A percentile compares a stretch with the other conserved stretches of the same genome.
These are phyloP conservation scores for Andrena camellia DNA, from an alignment of 2,888 invertebrate species.

Conservation along the genomic window DNA sequence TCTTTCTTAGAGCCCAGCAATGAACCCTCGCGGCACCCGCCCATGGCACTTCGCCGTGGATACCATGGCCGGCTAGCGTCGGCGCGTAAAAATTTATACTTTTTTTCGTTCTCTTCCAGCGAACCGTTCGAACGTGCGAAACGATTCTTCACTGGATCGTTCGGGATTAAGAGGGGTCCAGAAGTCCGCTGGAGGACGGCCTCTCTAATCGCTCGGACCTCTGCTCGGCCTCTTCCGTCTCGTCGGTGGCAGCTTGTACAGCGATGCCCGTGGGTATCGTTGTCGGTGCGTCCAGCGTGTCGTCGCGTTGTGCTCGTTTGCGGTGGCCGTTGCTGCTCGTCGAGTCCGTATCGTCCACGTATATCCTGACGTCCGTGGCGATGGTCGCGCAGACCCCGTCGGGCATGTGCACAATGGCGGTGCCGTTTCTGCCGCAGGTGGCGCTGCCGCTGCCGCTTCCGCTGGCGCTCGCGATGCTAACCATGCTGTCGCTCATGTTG, in stretches of 20 bases:
- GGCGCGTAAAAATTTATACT: conserved; percentile 30
- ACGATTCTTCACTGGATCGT: conserved; percentile 7
- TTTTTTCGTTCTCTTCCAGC: background rate
- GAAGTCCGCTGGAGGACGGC: conserved; percentile 34
- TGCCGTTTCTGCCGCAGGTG: conserved; percentile 22
- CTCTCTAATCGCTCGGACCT: conserved; percentile 34
- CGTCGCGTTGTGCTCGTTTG: conserved; percentile 35
- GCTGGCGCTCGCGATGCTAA: conserved; percentile 38
- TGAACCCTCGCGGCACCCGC: conserved; percentile 44
- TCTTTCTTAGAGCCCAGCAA: conserved; percentile 77
- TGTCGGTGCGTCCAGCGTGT: conserved; percentile 49
- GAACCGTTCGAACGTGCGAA: conserved; percentile 4
- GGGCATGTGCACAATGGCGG: conserved; percentile 40
- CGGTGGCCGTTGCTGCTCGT: conserved; percentile 70
- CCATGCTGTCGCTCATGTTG: conserved; percentile 50
- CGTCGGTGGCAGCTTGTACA: conserved; percentile 16
- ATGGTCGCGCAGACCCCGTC: conserved; percentile 61
- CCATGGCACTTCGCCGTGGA: conserved; percentile 42
- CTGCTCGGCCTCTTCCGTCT: conserved; percentile 17
- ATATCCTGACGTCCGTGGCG: conserved; percentile 75
- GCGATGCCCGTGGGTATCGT: conserved; percentile 46
- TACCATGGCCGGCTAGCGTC: conserved; percentile 39
- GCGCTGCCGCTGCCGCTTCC: conserved; percentile 17
- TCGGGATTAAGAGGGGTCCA: conserved; percentile 65
- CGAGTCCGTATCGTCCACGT: conserved; percentile 79